Evolutionary conservation across 2,113 vertebrate genomes (phyloP).

Genomic region (Alethe castanea): DNA sequence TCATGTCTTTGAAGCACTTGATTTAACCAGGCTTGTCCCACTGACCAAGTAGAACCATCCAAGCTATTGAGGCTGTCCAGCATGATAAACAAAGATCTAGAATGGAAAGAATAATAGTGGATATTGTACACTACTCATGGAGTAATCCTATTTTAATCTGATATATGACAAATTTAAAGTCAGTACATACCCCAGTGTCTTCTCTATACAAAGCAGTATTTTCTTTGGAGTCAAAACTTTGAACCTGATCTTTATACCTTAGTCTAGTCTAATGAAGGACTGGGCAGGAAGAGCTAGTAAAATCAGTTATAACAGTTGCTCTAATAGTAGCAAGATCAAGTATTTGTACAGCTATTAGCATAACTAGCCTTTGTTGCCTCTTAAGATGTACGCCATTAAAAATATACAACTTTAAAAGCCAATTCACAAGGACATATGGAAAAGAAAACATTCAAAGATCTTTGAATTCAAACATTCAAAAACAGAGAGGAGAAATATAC

Average conservation of each 20-base stretch:
- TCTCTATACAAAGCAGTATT: not conserved
- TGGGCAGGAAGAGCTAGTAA: not conserved
- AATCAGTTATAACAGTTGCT: not conserved
- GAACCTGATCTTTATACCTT: not conserved
- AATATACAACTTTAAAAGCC: not conserved
- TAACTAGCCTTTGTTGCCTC: not conserved
- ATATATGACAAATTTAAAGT: not conserved
- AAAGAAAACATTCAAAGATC: not conserved
- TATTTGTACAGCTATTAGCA: not conserved
- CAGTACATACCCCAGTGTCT: not conserved
- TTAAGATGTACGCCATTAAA: not conserved
- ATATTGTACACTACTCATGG: not conserved
- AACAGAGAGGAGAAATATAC: not conserved
- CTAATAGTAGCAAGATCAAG: not conserved
- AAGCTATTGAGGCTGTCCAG: slow-evolving; percentile 93
- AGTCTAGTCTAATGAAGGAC: not conserved
- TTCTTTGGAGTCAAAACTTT: not conserved
- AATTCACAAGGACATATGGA: not conserved
- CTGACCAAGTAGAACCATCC: slow-evolving; percentile 92
- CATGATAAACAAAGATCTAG: slow-evolving; percentile 97
- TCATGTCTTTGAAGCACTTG: slow-evolving; percentile 98
- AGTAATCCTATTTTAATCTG: not conserved
- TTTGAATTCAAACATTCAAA: not conserved
- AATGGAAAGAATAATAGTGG: not conserved
- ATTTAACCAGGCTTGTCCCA: slow-evolving; percentile 95